Conservation (phyloP, 2,797 vertebrate genomes). For the Enteromius thamalakanensis region DNA sequence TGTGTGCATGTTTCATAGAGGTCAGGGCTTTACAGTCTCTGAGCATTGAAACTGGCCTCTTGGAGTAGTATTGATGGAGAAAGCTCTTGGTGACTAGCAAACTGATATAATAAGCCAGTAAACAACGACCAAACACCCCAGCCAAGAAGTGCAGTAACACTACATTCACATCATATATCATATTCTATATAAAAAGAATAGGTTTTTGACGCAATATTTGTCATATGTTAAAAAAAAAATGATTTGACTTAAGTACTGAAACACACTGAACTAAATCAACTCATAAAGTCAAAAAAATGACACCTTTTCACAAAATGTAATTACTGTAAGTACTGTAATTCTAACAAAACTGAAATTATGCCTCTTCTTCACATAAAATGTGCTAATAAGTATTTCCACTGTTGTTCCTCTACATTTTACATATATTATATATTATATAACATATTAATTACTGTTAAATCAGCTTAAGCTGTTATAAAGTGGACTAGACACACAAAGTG, state of each 20-base stretch:
- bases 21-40: neutral
- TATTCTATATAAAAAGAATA: neutral
- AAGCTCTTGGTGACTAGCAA: neutral
- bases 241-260: neutral
- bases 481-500: too few species aligned
- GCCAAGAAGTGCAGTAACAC: neutral
- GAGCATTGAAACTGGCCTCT: neutral
- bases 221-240: neutral
- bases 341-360: neutral
- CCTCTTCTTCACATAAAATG: neutral
- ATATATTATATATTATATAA: neutral
- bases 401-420: neutral
- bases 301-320: neutral
- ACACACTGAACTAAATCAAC: neutral
- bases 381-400: neutral
- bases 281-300: too few species aligned
- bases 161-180: neutral
- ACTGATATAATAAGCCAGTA: neutral
- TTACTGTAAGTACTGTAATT: neutral
- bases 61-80: constrained; percentile 9
- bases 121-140: constrained; percentile 3
- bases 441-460: neutral
- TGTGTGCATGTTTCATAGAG: neutral
- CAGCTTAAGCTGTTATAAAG: neutral
- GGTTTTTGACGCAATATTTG: neutral